Evolutionary conservation across 1,140 invertebrate genomes (phyloP), one percentile per base, ranked within the genome.

Genomic region (Scylla paramamosain): DNA sequence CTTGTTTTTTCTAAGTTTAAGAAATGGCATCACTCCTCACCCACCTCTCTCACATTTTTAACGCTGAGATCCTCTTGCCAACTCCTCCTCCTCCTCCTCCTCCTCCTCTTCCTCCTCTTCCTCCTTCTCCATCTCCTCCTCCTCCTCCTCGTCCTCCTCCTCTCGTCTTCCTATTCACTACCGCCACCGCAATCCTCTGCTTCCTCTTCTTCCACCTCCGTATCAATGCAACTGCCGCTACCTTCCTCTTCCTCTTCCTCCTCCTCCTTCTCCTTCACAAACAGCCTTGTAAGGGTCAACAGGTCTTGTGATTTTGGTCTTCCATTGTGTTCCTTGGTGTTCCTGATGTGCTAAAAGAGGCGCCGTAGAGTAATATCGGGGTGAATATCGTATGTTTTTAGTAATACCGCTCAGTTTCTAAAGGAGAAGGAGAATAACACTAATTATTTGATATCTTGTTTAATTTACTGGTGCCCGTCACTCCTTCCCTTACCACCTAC

Each of bases 21-120:
- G 89, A 91, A 91, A 91, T 91, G 89, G 89, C 89, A 46, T 91
- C 89, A 59, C 89, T 91, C 89, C 48, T 91, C 89, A 52, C 89
- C 32, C 89, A 25, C 14, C 89, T 91, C 89, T 31, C 86, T 46
- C 89, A 91, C 89, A 91, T 91, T 91, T 91, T 91, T 91, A 91
- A 91, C 89, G 46, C 46, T 39, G 46, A 48, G 39, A 20, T 45
- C 89, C 89, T 46, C 89, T 91, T 91, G 89, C 89, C 89, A 91
- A 91, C 32, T 91, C 48, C 28, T 52, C 31, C 28, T 32, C 32
- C 25, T 88, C 86, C 83, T 48, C 46, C 31, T 45, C 28, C 46
- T 86, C 46, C 93, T 88, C 25, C 20, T 67, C 52, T n/a, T 25
- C 83, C 83, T 29, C 28, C 86, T 52, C 91, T 31, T 83, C 93